Conservation (phyloP, 2,888 invertebrate species). For the Orthonevra nobilis region DNA sequence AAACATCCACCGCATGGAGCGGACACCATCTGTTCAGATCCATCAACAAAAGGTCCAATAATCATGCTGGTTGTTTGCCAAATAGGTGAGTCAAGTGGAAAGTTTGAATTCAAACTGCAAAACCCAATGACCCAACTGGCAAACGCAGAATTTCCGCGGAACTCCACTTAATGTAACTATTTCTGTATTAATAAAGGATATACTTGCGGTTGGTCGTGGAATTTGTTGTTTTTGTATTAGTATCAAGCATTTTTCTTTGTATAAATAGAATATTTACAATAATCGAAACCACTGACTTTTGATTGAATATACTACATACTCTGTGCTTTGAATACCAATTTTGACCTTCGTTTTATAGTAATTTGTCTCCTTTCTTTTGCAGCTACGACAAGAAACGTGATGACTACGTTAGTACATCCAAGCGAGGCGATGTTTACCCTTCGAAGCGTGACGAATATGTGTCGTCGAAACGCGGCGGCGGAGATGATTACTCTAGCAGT, state of each 20-base stretch:
- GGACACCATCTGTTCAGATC: too few relatives aligned
- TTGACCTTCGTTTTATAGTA: too few relatives aligned
- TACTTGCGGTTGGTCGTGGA: background rate
- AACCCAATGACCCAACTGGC: background rate
- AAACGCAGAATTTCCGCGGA: too few relatives aligned
- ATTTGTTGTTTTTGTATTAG: slow-evolving; percentile 24
- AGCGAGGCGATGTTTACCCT: slow-evolving; percentile 73
- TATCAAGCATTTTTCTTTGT: too few relatives aligned
- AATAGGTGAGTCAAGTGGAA: slow-evolving; percentile 30
- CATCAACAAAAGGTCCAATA: slow-evolving; percentile 21
- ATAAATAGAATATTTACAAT: too few relatives aligned
- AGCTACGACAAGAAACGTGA: slow-evolving; percentile 78
- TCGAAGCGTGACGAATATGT: slow-evolving; percentile 78
- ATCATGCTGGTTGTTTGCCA: slow-evolving; percentile 35
- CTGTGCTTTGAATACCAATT: too few relatives aligned
- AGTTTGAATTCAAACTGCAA: slow-evolving; percentile 10
- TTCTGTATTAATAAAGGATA: too few relatives aligned
- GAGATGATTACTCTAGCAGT: slow-evolving; percentile 72
- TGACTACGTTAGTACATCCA: slow-evolving; percentile 73
- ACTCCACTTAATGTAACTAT: too few relatives aligned
- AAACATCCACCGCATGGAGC: too few relatives aligned
- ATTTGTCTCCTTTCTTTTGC: background rate
- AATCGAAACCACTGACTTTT: too few relatives aligned
- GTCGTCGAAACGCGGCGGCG: slow-evolving; percentile 74
- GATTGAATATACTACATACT: too few relatives aligned